Base-by-base conservation (phyloP, 1,140 invertebrate genomes). In the Zaprionus lachaisei region DNA sequence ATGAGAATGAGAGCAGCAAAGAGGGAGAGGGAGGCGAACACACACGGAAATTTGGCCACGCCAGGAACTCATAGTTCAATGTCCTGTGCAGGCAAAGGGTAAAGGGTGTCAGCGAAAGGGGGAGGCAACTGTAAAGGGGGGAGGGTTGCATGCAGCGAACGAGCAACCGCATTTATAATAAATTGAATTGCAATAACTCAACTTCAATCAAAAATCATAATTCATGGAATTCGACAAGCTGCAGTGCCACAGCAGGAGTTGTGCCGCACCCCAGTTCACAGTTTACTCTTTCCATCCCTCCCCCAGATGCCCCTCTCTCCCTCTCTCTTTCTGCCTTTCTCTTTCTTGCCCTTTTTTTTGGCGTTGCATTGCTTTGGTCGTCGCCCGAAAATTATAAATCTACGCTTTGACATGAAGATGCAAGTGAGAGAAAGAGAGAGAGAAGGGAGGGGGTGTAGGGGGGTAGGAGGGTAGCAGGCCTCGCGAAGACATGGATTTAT, bases 151-250 rank as follows among this genome's bases (percentile, higher is more conserved):
- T 60, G 60, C 74, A 77, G 86, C 47, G 47, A 49, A 51, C 47
- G 24, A 11, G 20, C 86, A 91, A 91, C 80, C 81, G 83, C 87
- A 91, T 91, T 91, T 91, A 91, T 91, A 89, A 91, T 91, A 91
- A 91, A 91, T 91, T 91, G 89, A 90, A 92, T 92, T 78, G 90
- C 90, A 90, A 92, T 92, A 92, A 92, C 85, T 92, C 90, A 92
- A 89, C 90, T 90, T 92, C 90, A 92, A 92, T 92, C 90, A 92
- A 92, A 92, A 92, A 92, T 92, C 90, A 92, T 92, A 92, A 92
- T 92, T 92, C 90, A 92, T 92, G 73, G 61, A 81, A 78, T 82
- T 77, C 70, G 89, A 89, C 89, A 91, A 75, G 62, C 79, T 75
- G 79, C 54, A 28, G 22, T 15, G 54, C 60, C 72, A 47, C 28